Conservation (phyloP, 2,888 invertebrate genomes). For the Lasioglossum morio region DNA sequence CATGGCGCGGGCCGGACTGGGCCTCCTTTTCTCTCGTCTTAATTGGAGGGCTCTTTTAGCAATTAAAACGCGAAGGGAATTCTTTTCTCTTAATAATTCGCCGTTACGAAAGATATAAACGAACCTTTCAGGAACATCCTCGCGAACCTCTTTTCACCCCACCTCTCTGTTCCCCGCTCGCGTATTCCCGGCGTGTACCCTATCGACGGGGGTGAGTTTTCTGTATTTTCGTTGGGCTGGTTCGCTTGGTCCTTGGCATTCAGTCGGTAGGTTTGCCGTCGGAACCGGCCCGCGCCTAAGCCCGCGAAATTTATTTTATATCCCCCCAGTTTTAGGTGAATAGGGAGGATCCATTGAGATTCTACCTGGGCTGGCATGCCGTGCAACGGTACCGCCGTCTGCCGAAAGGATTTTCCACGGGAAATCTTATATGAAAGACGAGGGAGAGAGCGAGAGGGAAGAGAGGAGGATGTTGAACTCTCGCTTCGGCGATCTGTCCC, state of each 20-base stretch:
- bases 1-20: background rate
- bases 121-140: constrained; percentile 57
- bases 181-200: background rate
- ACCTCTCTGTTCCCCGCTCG: background rate
- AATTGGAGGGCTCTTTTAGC: constrained; percentile 60
- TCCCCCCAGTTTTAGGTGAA: constrained; percentile 61
- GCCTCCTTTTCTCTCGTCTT: constrained; percentile 42
- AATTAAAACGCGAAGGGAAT: constrained; percentile 57
- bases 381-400: constrained; percentile 21
- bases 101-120: constrained; percentile 59
- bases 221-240: constrained; percentile 28
- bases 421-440: constrained; percentile 60
- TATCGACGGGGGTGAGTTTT: background rate
- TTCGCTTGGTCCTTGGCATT: constrained; percentile 46
- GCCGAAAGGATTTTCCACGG: constrained; percentile 52
- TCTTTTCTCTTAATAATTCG: constrained; percentile 61
- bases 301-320: constrained; percentile 63
- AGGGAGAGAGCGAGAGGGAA: background rate
- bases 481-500: constrained; percentile 51
- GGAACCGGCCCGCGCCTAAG: constrained; percentile 42
- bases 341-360: constrained; percentile 58
- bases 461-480: constrained; percentile 45
- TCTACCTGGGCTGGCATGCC: constrained; percentile 25
- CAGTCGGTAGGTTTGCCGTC: constrained; percentile 21
- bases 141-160: background rate